Percentiles rank a stretch among this genome's conserved stretches.
Evolutionary conservation across 2,113 vertebrate genomes (phyloP).

Genomic region (Brachyhypopomus gauderio): DNA sequence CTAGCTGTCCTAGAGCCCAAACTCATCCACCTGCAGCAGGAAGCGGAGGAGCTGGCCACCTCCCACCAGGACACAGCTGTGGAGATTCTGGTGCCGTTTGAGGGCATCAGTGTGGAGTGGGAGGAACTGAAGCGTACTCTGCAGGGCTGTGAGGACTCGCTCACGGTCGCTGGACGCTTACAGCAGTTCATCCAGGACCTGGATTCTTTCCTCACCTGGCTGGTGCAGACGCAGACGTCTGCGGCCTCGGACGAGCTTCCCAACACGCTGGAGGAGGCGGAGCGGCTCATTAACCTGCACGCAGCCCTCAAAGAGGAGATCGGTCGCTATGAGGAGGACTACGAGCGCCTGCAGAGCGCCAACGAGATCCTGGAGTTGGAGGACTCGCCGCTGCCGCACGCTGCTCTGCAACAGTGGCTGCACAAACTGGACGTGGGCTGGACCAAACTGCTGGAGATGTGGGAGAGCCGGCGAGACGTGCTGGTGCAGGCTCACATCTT

Average conservation of each 20-base stretch:
- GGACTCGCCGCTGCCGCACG: slow-evolving; percentile 81
- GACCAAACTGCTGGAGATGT: slow-evolving; percentile 90
- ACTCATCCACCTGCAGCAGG: slow-evolving; percentile 82
- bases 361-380: slow-evolving; percentile 87
- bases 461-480: slow-evolving; percentile 84
- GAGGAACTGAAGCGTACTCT: slow-evolving; percentile 82
- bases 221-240: slow-evolving; percentile 86
- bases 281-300: slow-evolving; percentile 83
- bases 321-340: slow-evolving; percentile 89
- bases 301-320: slow-evolving; percentile 92
- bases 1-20: slow-evolving; percentile 87
- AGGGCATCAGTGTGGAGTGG: slow-evolving; percentile 89
- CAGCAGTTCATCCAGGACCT: slow-evolving; percentile 91
- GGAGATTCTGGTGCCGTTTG: slow-evolving; percentile 85
- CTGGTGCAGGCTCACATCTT: slow-evolving; percentile 90
- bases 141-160: slow-evolving; percentile 87
- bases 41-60: slow-evolving; percentile 82
- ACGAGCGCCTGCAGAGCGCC: slow-evolving; percentile 86
- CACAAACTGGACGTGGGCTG: slow-evolving; percentile 91
- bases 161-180: slow-evolving; percentile 82
- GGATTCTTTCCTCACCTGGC: slow-evolving; percentile 89
- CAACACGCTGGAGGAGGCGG: slow-evolving; percentile 79
- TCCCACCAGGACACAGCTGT: slow-evolving; percentile 76
- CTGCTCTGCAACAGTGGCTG: slow-evolving; percentile 90
- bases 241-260: slow-evolving; percentile 82